phyloP scores from a whole-genome alignment of 1,140 invertebrate genomes.

The Aethina tumida region DNA sequence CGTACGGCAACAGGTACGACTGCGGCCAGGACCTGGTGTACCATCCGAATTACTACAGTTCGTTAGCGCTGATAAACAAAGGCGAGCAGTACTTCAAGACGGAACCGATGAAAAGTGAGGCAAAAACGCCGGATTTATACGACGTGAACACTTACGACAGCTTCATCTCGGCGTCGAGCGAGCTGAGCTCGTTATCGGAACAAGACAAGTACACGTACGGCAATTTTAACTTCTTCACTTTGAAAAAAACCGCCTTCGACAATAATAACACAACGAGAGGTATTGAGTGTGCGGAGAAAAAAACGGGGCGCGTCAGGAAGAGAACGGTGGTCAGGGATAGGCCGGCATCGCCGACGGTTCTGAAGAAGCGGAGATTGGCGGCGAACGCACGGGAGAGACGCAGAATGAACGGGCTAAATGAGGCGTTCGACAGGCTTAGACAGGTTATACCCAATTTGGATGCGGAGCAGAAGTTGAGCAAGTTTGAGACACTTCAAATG shows the following conservation, averaged over 20 bases:
- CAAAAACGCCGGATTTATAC: slow-evolving; percentile 15
- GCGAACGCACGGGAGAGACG: slow-evolving; percentile 70
- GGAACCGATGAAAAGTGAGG: not conserved
- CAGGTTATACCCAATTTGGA: slow-evolving; percentile 71
- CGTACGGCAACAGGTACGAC: slow-evolving; percentile 14
- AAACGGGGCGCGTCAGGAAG: slow-evolving; percentile 16
- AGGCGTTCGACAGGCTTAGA: slow-evolving; percentile 66
- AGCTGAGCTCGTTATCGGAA: slow-evolving; percentile 15
- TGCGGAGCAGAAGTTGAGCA: slow-evolving; percentile 70
- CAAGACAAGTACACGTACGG: slow-evolving; percentile 10
- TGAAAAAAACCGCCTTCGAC: slow-evolving; percentile 5
- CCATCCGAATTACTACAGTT: slow-evolving; percentile 1
- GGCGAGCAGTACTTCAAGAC: not conserved
- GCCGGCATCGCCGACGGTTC: slow-evolving; percentile 46
- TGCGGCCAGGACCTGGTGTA: not conserved
- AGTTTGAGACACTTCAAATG: slow-evolving; percentile 84
- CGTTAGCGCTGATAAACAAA: slow-evolving; percentile 2
- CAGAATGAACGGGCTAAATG: slow-evolving; percentile 74
- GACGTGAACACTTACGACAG: slow-evolving; percentile 26
- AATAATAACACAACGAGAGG: not conserved
- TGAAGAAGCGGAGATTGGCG: slow-evolving; percentile 52
- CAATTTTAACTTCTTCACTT: slow-evolving; percentile 17
- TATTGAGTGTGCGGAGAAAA: slow-evolving; percentile 3
- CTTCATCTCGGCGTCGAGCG: slow-evolving; percentile 14
- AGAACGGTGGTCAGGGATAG: slow-evolving; percentile 16